phyloP scores from a whole-genome alignment of 2,888 invertebrate species.

The Gasteruption jaculator region DNA sequence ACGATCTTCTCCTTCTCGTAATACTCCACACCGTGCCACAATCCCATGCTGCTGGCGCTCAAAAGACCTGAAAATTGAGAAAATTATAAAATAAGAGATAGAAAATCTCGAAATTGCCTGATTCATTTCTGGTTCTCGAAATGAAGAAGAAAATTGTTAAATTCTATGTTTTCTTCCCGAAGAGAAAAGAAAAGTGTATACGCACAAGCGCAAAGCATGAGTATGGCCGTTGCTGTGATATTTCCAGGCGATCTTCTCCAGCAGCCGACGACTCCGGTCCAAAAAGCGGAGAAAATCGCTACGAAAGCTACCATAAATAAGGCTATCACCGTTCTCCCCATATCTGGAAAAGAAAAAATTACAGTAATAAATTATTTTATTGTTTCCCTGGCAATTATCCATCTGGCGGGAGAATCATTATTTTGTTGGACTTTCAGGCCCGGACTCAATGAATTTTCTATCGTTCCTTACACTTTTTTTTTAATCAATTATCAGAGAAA shows the following conservation, averaged over 20 bases:
- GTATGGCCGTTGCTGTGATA: constrained; percentile 88
- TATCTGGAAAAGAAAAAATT: constrained; percentile 54
- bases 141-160: too few species aligned
- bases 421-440: background rate
- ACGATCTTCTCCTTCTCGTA: constrained; percentile 92
- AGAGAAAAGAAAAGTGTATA: too few species aligned
- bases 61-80: constrained; percentile 63
- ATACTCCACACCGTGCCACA: constrained; percentile 95
- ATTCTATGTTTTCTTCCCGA: too few species aligned
- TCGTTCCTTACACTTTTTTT: too few species aligned
- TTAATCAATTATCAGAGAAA: too few species aligned
- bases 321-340: constrained; percentile 91
- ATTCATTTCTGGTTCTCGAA: too few species aligned
- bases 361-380: constrained; percentile 8
- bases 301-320: constrained; percentile 90
- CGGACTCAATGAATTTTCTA: background rate
- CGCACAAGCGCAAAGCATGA: constrained; percentile 84
- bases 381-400: background rate
- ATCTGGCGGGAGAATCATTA: background rate
- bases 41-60: constrained; percentile 90
- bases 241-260: constrained; percentile 94
- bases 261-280: constrained; percentile 94
- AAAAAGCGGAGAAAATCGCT: constrained; percentile 88
- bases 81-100: constrained; percentile 6
- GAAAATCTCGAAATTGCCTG: too few species aligned